Conservation (phyloP, 2,888 invertebrate species). For the Lydus trimaculatus region DNA sequence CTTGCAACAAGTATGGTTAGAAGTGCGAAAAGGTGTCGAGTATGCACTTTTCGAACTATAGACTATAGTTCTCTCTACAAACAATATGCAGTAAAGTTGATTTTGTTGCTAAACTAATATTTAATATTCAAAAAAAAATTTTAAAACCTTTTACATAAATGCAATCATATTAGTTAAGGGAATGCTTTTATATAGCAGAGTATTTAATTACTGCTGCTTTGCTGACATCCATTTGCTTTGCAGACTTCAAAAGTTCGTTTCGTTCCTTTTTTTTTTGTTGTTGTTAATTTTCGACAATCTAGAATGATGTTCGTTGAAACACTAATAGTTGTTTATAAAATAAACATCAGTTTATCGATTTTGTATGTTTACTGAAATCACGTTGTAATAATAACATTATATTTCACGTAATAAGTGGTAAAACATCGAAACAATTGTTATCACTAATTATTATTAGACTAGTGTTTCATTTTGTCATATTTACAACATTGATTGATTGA, state of each 20-base stretch:
- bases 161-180: slow-evolving; percentile 31
- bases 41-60: no score
- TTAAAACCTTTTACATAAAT: slow-evolving; percentile 17
- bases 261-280: slow-evolving; percentile 23
- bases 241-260: slow-evolving; percentile 12
- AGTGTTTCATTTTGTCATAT: background rate
- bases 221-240: slow-evolving; percentile 23
- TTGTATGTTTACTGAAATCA: no score
- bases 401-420: no score
- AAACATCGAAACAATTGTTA: no score
- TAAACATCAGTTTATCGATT: background rate
- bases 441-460: no score
- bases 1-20: no score
- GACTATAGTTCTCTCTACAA: no score
- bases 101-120: no score
- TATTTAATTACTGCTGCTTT: slow-evolving; percentile 31
- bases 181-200: slow-evolving; percentile 31
- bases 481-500: background rate
- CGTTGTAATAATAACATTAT: no score
- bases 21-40: no score
- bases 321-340: background rate
- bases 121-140: background rate
- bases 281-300: background rate
- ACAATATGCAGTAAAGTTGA: no score
- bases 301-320: background rate